Base-by-base conservation (phyloP, 1,140 invertebrate genomes). In the Leguminivora glycinivorella region DNA sequence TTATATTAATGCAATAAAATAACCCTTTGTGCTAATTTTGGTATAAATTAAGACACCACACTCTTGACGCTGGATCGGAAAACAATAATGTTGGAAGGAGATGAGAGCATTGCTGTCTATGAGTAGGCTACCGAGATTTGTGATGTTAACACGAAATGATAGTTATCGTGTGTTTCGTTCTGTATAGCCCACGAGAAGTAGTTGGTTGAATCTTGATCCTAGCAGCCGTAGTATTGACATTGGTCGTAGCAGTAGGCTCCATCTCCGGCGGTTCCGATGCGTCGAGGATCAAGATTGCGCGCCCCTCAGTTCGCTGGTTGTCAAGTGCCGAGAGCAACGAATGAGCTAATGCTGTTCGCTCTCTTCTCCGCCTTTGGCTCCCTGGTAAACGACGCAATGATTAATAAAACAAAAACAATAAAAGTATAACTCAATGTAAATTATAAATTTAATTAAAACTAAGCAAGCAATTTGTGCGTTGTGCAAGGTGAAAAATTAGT, bases 281-380 rank as follows among this genome's bases (percentile, higher is more conserved):
- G 80, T 72, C 77, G 79, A 83, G 87, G 87, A 89, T 85, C 87
- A 82, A 87, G 83, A 86, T 82, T 72, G 81, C 79, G 83, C 87
- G 85, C 88, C 82, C 85, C 88, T 90, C 87, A 89, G 83, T 90
- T 81, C 75, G 89, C 86, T 84, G 91, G 87, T 92, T 92, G 92
- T 92, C 92, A 92, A 90, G 92, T 92, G 87, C 91, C 90, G 83
- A 92, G 92, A 85, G 90, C 86, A 83, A 92, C 88, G 85, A 90
- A 92, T 78, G 92, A 91, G 79, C 81, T 92, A 92, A 92, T 92
- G 91, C 82, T 92, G 92, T 90, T 92, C 91, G 89, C 82, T 81
- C 92, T 92, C 92, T 92, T 92, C 91, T 92, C 92, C 92, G 89
- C 87, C 84, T 92, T 92, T 92, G 91, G 89, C 88, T 92, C 92